Base-by-base conservation (phyloP, 2,888 invertebrate species). In the Drosophila cognata region DNA sequence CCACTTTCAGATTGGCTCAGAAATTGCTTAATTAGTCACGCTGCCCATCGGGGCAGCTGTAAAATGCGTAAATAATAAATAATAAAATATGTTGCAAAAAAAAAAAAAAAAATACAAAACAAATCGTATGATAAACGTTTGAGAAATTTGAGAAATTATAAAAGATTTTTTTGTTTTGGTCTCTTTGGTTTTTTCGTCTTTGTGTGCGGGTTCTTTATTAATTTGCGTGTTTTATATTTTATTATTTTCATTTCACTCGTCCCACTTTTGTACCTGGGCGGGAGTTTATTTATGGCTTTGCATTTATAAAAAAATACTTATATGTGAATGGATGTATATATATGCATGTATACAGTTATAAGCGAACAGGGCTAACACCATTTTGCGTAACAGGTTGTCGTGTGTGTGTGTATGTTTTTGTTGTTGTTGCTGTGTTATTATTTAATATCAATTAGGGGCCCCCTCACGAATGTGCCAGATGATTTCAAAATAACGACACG, bases 11-110 rank as follows among this genome's bases (percentile, higher is more conserved):
- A 88, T 83, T 87, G 87, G 81, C 79, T 84, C 81, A 84, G 81
- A 89, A 87, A 87, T 87, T 89, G 89, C 89, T 87, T 89, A 87
- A 87, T 87, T 89, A 87, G 89, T 87, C 85, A 89, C 75, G 83
- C 77, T 68, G 63, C 63, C 85, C 68, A 74, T 62, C 46, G 53
- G 50, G 59, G 53, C 51, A 59, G 69, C 63, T 67, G 84, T 82
- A 82, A 83, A 73, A 82, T 71, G 82, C 84, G 84, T 88, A 81
- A 85, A 88, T 83, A 88, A 84, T 81, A 77, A 71, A 88, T 87
- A 82, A 84, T 87, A 82, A 84, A 88, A 84, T 74, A 88, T 85
- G 68, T 79, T 83, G 88, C 82, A 71, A 81, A 81, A 65, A 28
- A 73, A 53, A 63, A 35, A 2, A 50, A 63, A 64, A 46, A 57